Evolutionary conservation across 2,797 vertebrate species (phyloP).

Genomic region (Oreochromis grahami): DNA sequence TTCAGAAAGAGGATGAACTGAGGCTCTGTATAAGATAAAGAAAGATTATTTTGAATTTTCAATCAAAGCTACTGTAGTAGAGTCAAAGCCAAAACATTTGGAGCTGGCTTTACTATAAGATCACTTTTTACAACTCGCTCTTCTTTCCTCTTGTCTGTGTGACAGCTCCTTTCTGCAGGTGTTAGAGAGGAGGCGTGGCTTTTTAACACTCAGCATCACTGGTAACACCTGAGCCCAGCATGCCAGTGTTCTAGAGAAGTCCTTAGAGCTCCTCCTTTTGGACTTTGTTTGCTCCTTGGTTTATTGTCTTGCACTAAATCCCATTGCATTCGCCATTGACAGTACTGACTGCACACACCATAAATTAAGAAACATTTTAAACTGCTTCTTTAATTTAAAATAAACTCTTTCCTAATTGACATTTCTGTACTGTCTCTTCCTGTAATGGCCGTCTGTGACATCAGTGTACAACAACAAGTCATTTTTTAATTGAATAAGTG

Average conservation of each 20-base stretch:
- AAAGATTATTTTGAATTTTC: background rate
- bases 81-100: background rate
- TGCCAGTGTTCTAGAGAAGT: background rate
- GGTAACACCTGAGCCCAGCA: background rate
- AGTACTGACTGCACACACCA: background rate
- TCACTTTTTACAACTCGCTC: fast-evolving
- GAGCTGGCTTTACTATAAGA: background rate
- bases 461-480: background rate
- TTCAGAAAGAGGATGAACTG: background rate
- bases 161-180: background rate
- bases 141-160: background rate
- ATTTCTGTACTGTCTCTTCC: background rate
- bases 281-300: background rate
- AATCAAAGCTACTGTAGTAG: background rate
- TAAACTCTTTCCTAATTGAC: background rate
- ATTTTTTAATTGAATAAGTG: background rate
- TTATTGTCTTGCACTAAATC: background rate
- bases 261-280: background rate
- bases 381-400: background rate
- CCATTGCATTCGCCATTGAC: fast-evolving
- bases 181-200: background rate
- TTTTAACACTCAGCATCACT: background rate
- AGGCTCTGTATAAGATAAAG: background rate
- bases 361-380: background rate
- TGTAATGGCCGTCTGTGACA: background rate